Conservation (phyloP, 2,888 invertebrate species). For the Dryomyza anilis region DNA sequence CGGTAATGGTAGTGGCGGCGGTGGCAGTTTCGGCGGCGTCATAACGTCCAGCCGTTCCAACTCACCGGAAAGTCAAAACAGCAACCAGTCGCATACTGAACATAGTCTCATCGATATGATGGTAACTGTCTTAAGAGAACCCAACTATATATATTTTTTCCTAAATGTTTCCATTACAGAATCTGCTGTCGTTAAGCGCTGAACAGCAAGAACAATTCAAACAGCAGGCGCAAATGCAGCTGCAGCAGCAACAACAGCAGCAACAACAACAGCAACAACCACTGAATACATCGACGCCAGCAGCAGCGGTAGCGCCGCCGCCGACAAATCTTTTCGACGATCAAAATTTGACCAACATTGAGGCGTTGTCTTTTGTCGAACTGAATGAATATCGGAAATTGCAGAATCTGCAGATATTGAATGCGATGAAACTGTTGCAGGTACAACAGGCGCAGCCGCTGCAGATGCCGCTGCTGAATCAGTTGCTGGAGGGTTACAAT, state of each 20-base stretch:
- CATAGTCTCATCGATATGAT: slow-evolving; percentile 57
- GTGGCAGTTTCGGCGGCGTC: slow-evolving; percentile 32
- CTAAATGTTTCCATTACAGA: slow-evolving; percentile 39
- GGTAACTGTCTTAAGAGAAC: slow-evolving; percentile 40
- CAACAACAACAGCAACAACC: slow-evolving; percentile 35
- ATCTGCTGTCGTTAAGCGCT: slow-evolving; percentile 50
- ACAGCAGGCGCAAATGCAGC: slow-evolving; percentile 39
- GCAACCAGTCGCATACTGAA: slow-evolving; percentile 55
- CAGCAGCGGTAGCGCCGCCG: slow-evolving; percentile 28
- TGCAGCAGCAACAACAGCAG: slow-evolving; percentile 35
- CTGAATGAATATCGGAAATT: slow-evolving; percentile 54
- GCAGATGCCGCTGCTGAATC: slow-evolving; percentile 54
- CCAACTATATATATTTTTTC: not conserved
- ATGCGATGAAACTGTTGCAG: slow-evolving; percentile 55
- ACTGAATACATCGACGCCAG: slow-evolving; percentile 21
- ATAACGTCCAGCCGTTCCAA: slow-evolving; percentile 57
- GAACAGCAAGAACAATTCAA: slow-evolving; percentile 39
- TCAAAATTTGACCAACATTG: slow-evolving; percentile 44
- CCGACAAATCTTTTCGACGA: slow-evolving; percentile 40
- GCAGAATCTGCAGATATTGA: slow-evolving; percentile 56
- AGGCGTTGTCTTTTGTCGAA: slow-evolving; percentile 46
- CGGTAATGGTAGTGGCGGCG: slow-evolving; percentile 27
- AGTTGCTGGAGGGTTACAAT: slow-evolving; percentile 50
- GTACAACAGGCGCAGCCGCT: slow-evolving; percentile 47
- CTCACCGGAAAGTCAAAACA: slow-evolving; percentile 59